Conservation (phyloP, 1,140 invertebrate species). For the Atta texana region DNA sequence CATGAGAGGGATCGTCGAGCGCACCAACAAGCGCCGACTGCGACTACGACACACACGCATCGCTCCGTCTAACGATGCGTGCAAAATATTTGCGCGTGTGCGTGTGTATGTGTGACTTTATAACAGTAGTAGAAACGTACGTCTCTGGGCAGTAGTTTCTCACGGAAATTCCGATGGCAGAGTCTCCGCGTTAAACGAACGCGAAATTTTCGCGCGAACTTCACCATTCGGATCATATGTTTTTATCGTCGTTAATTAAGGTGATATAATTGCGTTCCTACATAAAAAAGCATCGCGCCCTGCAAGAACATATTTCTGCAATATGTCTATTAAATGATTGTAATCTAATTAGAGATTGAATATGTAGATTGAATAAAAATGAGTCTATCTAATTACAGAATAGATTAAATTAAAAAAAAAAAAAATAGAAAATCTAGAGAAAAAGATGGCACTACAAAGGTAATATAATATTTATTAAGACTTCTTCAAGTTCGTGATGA, state of each 20-base stretch:
- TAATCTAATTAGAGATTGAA: neutral
- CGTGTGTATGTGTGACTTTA: neutral
- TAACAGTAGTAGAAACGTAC: neutral
- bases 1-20: conserved; percentile 20
- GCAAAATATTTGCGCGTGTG: conserved; percentile 27
- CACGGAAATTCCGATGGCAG: conserved; percentile 30
- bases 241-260: conserved; percentile 19
- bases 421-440: too few relatives aligned
- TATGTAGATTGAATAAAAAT: neutral
- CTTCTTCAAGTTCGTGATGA: neutral
- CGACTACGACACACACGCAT: conserved; percentile 62
- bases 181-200: conserved; percentile 21
- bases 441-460: neutral
- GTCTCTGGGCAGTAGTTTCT: conserved; percentile 3
- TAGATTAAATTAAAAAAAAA: neutral
- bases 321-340: neutral
- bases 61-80: conserved; percentile 59
- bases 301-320: neutral
- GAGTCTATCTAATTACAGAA: neutral
- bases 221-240: neutral
- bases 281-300: neutral
- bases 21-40: conserved; percentile 42
- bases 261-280: neutral
- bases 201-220: conserved; percentile 5
- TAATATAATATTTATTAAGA: neutral